Evolutionary conservation across 2,113 vertebrate species (phyloP), one percentile per base, ranked within the genome.

Genomic region (Mixornis gularis): DNA sequence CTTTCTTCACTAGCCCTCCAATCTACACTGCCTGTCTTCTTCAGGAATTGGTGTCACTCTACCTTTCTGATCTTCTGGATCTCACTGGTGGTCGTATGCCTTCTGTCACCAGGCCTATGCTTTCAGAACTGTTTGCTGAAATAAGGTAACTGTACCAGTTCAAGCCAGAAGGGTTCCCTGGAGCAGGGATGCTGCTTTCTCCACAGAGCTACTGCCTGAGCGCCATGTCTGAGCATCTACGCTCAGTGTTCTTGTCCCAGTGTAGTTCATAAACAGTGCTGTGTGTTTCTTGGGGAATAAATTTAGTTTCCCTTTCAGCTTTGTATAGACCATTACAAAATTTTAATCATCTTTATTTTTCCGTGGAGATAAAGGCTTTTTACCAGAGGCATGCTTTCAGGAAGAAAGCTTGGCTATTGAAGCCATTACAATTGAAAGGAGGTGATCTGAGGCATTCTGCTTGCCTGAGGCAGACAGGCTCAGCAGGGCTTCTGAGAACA

Each of bases 181-280:
- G 25, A 12, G 13, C 0, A 9, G 55, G 38, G 4, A 0, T 22
- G 36, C 29, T 63, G 34, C 56, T 46, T 80, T 80, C 26, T 71
- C 13, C 52, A 16, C 44, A 25, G 24, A 9, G 25, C 36, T 44
- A 1, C 27, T 26, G 51, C 51, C 11, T 14, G 55, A 69, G 46
- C 36, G 10, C 3, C 2, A 1, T 36, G 21, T 19, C 30, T 79
- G 53, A 19, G 32, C 51, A 65, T 0, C 1, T 6, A 11, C 62
- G n/a, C 0, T 0, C n/a, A n/a, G n/a, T 44, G 6, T 58, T 76
- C 25, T 27, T 73, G 40, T 46, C 40, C 15, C 25, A 22, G 3
- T 34, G 27, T 10, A 51, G 41, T 29, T 79, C 63, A 13, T 58
- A 32, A 72, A 38, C 34, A 55, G 19, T 32, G n/a, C 55, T 9